Evolutionary conservation across 2,113 vertebrate species (phyloP).

Genomic region (Burhinus bistriatus): DNA sequence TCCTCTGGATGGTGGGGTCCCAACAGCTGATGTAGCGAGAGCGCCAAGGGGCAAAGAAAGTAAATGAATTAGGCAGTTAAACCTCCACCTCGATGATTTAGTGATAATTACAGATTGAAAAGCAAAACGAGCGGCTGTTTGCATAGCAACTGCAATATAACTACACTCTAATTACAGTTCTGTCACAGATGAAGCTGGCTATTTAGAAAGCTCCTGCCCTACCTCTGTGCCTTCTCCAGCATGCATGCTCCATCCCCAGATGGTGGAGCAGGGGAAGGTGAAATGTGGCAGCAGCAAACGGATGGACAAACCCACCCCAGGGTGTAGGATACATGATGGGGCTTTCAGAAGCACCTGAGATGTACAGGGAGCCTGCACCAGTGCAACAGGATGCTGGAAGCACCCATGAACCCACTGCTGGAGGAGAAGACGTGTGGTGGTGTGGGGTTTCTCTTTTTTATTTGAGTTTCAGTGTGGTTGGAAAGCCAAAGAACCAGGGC

Average conservation of each 20-base stretch:
- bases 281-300: not conserved
- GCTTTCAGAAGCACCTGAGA: not conserved
- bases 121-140: not conserved
- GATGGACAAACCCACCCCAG: not conserved
- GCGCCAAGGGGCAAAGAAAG: not conserved
- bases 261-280: not conserved
- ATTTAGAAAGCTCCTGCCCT: not conserved
- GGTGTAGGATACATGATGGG: not conserved
- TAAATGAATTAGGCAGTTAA: not conserved
- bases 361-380: not conserved
- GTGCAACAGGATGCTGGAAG: not conserved
- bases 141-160: slow-evolving; percentile 23
- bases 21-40: not conserved
- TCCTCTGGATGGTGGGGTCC: not conserved
- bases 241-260: fast-evolving
- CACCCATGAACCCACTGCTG: not conserved
- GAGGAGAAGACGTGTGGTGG: not conserved
- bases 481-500: not conserved
- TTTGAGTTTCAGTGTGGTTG: not conserved
- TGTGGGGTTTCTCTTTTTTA: not conserved
- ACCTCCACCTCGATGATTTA: slow-evolving; percentile 34
- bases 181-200: not conserved
- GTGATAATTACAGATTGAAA: slow-evolving; percentile 26
- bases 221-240: not conserved
- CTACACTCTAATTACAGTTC: slow-evolving; percentile 8